Percentiles rank a stretch among this genome's conserved stretches.
Conservation (phyloP, 2,113 vertebrate species). For the Rattus rattus region DNA sequence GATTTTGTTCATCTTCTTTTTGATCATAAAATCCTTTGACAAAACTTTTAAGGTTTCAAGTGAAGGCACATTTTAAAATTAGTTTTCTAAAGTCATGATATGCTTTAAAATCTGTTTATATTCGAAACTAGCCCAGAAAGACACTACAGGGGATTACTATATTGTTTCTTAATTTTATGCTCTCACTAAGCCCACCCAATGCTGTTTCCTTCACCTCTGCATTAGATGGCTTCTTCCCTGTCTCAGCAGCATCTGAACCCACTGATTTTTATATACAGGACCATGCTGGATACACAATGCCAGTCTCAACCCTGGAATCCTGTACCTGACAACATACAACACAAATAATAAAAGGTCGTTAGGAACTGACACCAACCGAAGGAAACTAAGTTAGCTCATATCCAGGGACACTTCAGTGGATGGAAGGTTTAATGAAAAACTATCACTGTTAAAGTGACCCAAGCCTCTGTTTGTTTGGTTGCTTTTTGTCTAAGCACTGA, state of each 20-base stretch:
- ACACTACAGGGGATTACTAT: not conserved
- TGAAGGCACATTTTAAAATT: not conserved
- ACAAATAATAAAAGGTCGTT: not conserved
- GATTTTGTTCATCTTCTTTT: slow-evolving; percentile 79
- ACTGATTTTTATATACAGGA: not conserved
- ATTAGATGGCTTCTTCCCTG: not conserved
- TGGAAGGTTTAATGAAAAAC: not conserved
- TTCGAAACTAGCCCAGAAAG: slow-evolving; percentile 25
- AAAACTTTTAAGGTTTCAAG: slow-evolving; percentile 68
- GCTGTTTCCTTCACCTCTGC: not conserved
- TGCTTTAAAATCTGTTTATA: not conserved
- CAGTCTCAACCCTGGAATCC: not conserved
- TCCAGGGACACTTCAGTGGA: not conserved
- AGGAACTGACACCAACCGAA: not conserved
- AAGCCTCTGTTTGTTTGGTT: not conserved
- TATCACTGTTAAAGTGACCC: not conserved
- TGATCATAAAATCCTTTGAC: slow-evolving; percentile 67
- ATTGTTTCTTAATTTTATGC: not conserved
- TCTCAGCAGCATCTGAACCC: not conserved
- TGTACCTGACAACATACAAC: not conserved
- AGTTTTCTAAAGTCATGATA: not conserved
- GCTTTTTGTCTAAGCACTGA: slow-evolving; percentile 27
- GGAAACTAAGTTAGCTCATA: not conserved
- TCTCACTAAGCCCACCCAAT: not conserved
- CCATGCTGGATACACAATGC: not conserved